Evolutionary conservation across 2,797 vertebrate species (phyloP), one percentile per base, ranked within the genome.

Genomic region (Rhodeus uyekii): DNA sequence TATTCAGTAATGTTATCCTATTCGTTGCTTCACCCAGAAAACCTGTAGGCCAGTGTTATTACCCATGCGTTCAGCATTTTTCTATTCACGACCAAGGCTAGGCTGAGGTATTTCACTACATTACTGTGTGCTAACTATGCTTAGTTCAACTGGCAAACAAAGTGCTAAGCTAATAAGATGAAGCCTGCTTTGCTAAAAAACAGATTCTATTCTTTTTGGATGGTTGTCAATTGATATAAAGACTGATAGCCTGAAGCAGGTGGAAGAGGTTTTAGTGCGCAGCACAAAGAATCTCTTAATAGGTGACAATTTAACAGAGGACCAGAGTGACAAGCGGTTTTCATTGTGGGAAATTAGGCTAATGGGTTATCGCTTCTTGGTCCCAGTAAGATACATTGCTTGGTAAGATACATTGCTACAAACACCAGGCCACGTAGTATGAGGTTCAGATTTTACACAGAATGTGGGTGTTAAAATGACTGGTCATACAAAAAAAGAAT

Each of bases 151-250:
- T 32, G 63, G 32, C 36, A 60, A 64, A 76, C 78, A 46, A 83
- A 82, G 58, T 74, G 69, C 72, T 74, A 64, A 76, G 61, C 73
- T 84, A 82, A 87, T 80, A 86, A 71, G 67, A 86, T 68, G 22
- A 71, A 76, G 76, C 27, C 36, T 67, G n/a, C 73, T 84, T 39
- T 46, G 76, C 69, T 76, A 60, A 76, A 29, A 38, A 24, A 58
- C 77, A 24, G 74, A 73, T 76, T 73, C 58, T 14, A 72, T 81
- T 65, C 42, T 71, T 71, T 85, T 24, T 34, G 58, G 72, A 77
- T 48, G 65, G 27, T 10, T 69, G 74, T 84, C 61, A 84, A 42
- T 83, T 48, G 58, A 36, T 69, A 42, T 60, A 61, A 77, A 77
- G 36, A 72, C 60, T 72, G n/a, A 39, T 65, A 32, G 50, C 16